Evolutionary conservation across 2,113 vertebrate genomes (phyloP), one percentile per base, ranked within the genome.

Genomic region (Neomonachus schauinslandi): DNA sequence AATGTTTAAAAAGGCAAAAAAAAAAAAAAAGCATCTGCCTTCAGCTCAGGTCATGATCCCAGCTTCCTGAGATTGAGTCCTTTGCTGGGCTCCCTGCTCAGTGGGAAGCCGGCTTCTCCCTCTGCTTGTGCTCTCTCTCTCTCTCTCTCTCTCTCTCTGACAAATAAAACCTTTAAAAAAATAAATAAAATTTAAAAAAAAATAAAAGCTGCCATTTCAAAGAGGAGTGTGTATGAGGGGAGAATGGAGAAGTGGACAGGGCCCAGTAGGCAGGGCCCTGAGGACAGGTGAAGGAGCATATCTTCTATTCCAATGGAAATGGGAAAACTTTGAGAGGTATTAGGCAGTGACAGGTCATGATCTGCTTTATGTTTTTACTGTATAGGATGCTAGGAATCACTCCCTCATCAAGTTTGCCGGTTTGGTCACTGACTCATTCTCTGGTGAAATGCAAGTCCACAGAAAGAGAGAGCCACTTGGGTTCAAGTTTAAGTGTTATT

Each of bases 141-240:
- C 4, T 14, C 49, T 51, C 63, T 65, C 4, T 61, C 59, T 26
- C 22, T 63, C 28, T 33, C 4, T 16, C 53, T 55, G 14, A 67
- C 63, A 67, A 65, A 65, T 65, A 33, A 67, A 33, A 67, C 33
- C 31, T 67, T 67, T 6, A 65, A 67, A 67, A 33, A 63, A 65
- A 33, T 16, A 59, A 59, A 9, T 57, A 21, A 59, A 59, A 9
- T 28, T 63, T 2, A 15, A 33, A 65, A 65, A 28, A 31, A 65
- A 33, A 33, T 76, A 14, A 76, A 65, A 61, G 24, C 2, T 0
- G 3, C 22, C 12, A 0, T 16, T 26, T 10, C 57, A 55, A 57
- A 31, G 3, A 19, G 33, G 11, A 80, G 16, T 3, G 2, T 26
- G 0, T 3, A 2, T 4, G 19, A 63, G 59, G 49, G 33, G 28